phyloP scores from a whole-genome alignment of 2,888 invertebrate species.

The Aleiodes alternator region DNA sequence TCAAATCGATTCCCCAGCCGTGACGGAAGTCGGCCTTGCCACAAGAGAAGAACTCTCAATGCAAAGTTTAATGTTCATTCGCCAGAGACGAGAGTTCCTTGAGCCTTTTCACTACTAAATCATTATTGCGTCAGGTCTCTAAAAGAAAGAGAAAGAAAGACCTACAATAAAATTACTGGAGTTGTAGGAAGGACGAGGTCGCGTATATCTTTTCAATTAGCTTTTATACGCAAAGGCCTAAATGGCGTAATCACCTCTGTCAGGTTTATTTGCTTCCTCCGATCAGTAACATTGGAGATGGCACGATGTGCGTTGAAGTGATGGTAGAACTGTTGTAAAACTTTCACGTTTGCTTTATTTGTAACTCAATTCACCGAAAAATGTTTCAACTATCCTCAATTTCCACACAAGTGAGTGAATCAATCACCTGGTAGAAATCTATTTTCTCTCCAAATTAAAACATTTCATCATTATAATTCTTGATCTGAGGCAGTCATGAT shows the following conservation, averaged over 20 bases:
- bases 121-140: slow-evolving; percentile 45
- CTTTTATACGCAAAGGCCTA: slow-evolving; percentile 21
- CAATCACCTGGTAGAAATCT: too few species aligned
- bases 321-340: slow-evolving; percentile 40
- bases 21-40: slow-evolving; percentile 59
- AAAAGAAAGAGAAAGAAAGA: slow-evolving; percentile 1
- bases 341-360: slow-evolving; percentile 38
- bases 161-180: slow-evolving; percentile 20
- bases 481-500: too few species aligned
- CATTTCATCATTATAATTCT: too few species aligned
- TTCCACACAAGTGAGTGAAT: too few species aligned
- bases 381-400: too few species aligned
- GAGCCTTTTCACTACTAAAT: slow-evolving; percentile 31
- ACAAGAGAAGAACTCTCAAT: slow-evolving; percentile 41
- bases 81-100: slow-evolving; percentile 8
- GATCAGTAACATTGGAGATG: slow-evolving; percentile 34
- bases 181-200: slow-evolving; percentile 37
- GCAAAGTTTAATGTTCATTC: slow-evolving; percentile 31
- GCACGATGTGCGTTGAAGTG: slow-evolving; percentile 20
- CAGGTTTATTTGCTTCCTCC: slow-evolving; percentile 40
- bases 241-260: slow-evolving; percentile 45
- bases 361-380: too few species aligned
- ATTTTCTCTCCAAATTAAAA: too few species aligned
- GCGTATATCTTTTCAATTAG: slow-evolving; percentile 43
- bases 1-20: slow-evolving; percentile 57